Evolutionary conservation across 2,113 vertebrate genomes (phyloP).

Genomic region (Myxocyprinus asiaticus): DNA sequence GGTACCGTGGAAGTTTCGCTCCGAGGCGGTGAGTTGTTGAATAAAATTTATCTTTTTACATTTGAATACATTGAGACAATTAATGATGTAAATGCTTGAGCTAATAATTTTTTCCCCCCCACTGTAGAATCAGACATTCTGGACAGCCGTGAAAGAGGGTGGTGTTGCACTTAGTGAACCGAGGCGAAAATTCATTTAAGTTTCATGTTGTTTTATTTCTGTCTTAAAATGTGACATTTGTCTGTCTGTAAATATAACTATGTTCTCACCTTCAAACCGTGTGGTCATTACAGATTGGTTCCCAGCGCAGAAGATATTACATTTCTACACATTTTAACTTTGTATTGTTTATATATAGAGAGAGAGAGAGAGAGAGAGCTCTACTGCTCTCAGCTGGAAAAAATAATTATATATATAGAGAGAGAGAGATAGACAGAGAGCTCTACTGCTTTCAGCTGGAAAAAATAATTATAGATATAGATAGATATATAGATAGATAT

Average conservation of each 20-base stretch:
- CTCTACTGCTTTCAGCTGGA: too few species aligned
- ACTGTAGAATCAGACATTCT: slow-evolving; percentile 82
- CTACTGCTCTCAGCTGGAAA: too few species aligned
- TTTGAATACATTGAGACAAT: too few species aligned
- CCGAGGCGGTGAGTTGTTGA: slow-evolving; percentile 78
- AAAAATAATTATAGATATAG: too few species aligned
- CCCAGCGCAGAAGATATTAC: too few species aligned
- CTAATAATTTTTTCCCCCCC: background rate
- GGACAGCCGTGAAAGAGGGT: slow-evolving; percentile 82
- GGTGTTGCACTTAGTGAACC: slow-evolving; percentile 85
- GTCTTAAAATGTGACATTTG: background rate
- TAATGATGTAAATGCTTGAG: background rate
- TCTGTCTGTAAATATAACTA: slow-evolving; percentile 31
- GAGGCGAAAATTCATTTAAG: slow-evolving; percentile 76
- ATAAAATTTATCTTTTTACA: background rate
- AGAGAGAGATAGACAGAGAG: too few species aligned
- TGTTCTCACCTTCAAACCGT: background rate
- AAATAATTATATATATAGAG: too few species aligned
- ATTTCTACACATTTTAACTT: too few species aligned
- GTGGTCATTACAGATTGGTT: background rate
- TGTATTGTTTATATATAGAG: too few species aligned
- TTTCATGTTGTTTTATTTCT: background rate
- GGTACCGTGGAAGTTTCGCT: slow-evolving; percentile 83
- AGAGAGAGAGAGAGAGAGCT: too few species aligned
- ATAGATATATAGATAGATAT: too few species aligned